Percentiles rank a stretch among this genome's conserved stretches.
These are phyloP conservation scores for Boloria selene DNA, from an alignment of 2,888 invertebrate species.

Conservation along the genomic window DNA sequence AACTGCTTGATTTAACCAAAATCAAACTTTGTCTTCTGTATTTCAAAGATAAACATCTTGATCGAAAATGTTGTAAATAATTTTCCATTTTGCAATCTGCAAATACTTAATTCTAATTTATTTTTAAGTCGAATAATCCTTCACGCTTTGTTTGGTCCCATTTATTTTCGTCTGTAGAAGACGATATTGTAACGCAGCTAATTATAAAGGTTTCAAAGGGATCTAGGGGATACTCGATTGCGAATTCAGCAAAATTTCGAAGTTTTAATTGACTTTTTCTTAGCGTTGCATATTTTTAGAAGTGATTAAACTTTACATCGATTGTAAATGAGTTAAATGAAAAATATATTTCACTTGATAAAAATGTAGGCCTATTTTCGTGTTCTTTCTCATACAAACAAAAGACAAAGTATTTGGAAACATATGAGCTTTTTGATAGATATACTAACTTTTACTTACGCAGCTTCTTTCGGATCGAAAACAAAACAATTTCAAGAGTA, in stretches of 20 bases:
- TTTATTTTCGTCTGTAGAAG: conserved; percentile 26
- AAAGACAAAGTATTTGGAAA: too few species aligned
- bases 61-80: background rate
- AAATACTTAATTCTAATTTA: conserved; percentile 18
- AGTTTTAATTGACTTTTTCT: conserved; percentile 33
- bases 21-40: background rate
- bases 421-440: too few species aligned
- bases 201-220: conserved; percentile 32
- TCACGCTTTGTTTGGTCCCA: conserved; percentile 5
- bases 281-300: conserved; percentile 8
- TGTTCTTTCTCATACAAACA: too few species aligned
- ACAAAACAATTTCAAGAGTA: too few species aligned
- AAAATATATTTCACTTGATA: background rate
- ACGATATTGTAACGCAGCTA: conserved; percentile 21
- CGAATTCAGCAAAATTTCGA: conserved; percentile 26
- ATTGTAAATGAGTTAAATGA: background rate
- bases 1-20: too few species aligned
- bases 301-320: background rate
- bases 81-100: background rate
- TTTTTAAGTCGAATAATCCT: conserved; percentile 19
- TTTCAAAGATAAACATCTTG: background rate
- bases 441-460: too few species aligned
- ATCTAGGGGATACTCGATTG: conserved; percentile 19
- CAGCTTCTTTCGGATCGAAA: too few species aligned
- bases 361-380: background rate